These are phyloP conservation scores for Falco cherrug DNA, from an alignment of 2,797 vertebrate species.

Conservation along the genomic window DNA sequence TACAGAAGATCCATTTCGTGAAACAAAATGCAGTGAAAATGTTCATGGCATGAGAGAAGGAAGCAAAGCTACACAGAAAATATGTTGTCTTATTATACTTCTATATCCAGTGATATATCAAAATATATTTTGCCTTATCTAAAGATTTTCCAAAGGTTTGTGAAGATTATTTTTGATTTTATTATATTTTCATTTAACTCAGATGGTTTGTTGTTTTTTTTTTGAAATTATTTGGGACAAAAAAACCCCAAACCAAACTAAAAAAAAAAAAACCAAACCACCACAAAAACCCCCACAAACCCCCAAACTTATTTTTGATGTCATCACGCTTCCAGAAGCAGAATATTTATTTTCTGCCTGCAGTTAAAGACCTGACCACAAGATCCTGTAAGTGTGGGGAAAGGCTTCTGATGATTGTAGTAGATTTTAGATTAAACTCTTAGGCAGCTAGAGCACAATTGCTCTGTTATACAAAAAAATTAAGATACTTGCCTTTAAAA, in stretches of 20 bases:
- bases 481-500: background rate
- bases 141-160: background rate
- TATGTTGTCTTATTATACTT: background rate
- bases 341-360: background rate
- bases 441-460: background rate
- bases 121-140: background rate
- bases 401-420: background rate
- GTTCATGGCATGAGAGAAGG: background rate
- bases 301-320: background rate
- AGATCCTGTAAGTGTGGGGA: background rate
- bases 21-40: background rate
- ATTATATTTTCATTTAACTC: background rate
- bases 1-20: background rate
- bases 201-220: rapidly evolving
- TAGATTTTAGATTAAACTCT: background rate
- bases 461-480: background rate
- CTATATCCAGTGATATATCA: no score
- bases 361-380: background rate
- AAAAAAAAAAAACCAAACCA: no score
- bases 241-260: background rate
- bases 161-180: background rate
- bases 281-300: no score
- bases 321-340: background rate
- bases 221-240: background rate
- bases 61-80: background rate